These are phyloP conservation scores for Limenitis camilla DNA, from an alignment of 2,888 invertebrate genomes.

Conservation along the genomic window DNA sequence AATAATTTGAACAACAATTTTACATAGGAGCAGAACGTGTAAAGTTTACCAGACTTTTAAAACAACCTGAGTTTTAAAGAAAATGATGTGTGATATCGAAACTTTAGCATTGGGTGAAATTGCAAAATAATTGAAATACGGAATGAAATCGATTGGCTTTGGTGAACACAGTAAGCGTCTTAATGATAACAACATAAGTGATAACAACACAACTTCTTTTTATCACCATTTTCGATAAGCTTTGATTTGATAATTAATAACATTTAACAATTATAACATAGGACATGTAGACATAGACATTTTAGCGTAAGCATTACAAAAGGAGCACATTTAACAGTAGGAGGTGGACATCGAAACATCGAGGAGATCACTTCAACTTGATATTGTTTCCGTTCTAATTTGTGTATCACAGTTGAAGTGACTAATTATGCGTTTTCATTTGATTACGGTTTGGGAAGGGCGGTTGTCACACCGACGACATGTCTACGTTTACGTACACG, in stretches of 20 bases:
- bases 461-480: constrained; percentile 66
- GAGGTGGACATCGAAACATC: constrained; percentile 24
- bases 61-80: constrained; percentile 7
- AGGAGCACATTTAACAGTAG: constrained; percentile 45
- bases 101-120: constrained; percentile 27
- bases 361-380: constrained; percentile 29
- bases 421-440: constrained; percentile 44
- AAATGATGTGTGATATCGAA: constrained; percentile 23
- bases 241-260: constrained; percentile 38
- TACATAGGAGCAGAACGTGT: constrained; percentile 40
- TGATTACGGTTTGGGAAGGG: constrained; percentile 62
- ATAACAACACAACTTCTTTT: constrained; percentile 25
- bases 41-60: constrained; percentile 38
- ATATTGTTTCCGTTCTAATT: no score
- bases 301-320: constrained; percentile 56
- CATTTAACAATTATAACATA: constrained; percentile 55
- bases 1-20: constrained; percentile 56
- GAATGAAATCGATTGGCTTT: no score
- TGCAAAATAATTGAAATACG: constrained; percentile 44
- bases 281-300: constrained; percentile 39
- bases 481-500: constrained; percentile 7
- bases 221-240: constrained; percentile 60
- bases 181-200: constrained; percentile 35
- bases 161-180: constrained; percentile 30
- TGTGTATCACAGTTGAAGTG: constrained; percentile 43